These are phyloP conservation scores for Piaya cayana DNA, from an alignment of 2,113 vertebrate species.

Conservation along the genomic window DNA sequence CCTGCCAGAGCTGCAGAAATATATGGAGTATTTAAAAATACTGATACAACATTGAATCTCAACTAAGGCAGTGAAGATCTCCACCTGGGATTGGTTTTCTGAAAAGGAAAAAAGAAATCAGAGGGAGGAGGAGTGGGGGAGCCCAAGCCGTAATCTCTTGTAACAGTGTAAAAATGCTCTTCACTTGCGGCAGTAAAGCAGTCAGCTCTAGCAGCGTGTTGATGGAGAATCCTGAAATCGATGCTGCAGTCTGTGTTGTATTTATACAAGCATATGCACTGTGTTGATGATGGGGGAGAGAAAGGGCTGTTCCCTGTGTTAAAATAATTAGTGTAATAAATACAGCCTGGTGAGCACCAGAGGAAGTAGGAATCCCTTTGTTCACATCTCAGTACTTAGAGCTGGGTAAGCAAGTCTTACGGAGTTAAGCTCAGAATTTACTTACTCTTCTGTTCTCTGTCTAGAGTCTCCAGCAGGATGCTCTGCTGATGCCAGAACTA, in stretches of 20 bases:
- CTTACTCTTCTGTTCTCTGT: not conserved
- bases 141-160: not conserved
- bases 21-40: not conserved
- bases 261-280: not conserved
- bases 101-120: not conserved
- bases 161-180: not conserved
- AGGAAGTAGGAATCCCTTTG: constrained; percentile 21
- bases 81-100: not conserved
- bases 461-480: not conserved
- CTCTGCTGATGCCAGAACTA: not conserved
- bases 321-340: constrained; percentile 46
- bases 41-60: not conserved
- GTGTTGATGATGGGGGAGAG: not conserved
- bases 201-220: not conserved
- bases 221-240: not conserved
- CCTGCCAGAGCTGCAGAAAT: constrained; percentile 6
- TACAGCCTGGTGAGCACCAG: not conserved
- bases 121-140: not conserved
- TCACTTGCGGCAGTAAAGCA: not conserved
- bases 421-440: not conserved
- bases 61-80: not conserved
- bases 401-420: not conserved
- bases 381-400: not conserved
- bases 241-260: not conserved
- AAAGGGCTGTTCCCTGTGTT: constrained; percentile 20